Conservation (phyloP, 2,113 vertebrate genomes). For the Electrona antarctica region DNA sequence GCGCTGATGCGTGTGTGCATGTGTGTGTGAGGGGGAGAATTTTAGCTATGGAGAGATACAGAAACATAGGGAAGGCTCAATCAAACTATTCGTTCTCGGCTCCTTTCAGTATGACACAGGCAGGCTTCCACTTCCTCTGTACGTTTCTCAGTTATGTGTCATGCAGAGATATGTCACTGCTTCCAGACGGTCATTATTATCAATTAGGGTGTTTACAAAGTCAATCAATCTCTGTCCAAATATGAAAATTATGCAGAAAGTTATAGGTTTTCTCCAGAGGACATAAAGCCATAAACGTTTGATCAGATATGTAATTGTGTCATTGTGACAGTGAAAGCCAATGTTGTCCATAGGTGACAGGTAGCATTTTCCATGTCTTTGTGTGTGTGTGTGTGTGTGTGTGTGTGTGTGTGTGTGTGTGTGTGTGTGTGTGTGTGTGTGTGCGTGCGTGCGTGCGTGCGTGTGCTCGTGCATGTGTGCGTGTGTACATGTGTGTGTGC, state of each 20-base stretch:
- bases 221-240: conserved; percentile 55
- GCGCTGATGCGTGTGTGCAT: not conserved
- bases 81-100: conserved; percentile 41
- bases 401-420: conserved; percentile 9
- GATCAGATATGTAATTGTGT: not conserved
- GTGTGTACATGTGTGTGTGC: not conserved
- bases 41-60: not conserved
- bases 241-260: conserved; percentile 32
- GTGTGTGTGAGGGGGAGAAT: conserved; percentile 14
- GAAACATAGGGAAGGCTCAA: conserved; percentile 30
- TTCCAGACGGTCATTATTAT: conserved; percentile 68
- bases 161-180: conserved; percentile 60
- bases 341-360: not conserved
- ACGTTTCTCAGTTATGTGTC: conserved; percentile 66
- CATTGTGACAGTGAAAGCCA: not conserved
- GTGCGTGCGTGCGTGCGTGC: not conserved
- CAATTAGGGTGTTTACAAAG: conserved; percentile 54
- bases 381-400: not conserved
- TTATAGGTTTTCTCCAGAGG: not conserved
- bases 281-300: conserved; percentile 1
- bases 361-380: not conserved
- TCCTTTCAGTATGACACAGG: conserved; percentile 49
- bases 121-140: conserved; percentile 57
- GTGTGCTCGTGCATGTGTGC: too few species aligned
- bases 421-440: conserved; percentile 10